Conservation (phyloP, 2,797 vertebrate species). For the Gastrophryne carolinensis region DNA sequence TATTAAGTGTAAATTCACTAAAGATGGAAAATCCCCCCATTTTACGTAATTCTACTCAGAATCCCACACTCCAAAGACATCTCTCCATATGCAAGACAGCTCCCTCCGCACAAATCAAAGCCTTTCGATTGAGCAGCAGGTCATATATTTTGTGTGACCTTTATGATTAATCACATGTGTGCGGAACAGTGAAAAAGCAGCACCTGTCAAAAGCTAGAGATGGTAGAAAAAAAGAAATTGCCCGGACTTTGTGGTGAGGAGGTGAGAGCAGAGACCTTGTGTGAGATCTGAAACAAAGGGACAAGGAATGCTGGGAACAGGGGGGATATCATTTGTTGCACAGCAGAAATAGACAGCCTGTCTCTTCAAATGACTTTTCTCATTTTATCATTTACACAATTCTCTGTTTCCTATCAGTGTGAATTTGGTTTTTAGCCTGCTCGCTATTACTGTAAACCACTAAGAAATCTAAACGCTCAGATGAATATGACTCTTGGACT, state of each 20-base stretch:
- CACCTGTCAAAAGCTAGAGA: not conserved
- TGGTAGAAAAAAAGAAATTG: not conserved
- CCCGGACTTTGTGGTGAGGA: not conserved
- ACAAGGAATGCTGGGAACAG: not conserved
- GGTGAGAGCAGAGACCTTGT: not conserved
- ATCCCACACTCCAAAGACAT: not conserved
- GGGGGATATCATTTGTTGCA: not conserved
- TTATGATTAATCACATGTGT: constrained; percentile 5
- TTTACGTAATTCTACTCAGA: not conserved
- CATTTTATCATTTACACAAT: not conserved
- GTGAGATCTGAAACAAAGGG: not conserved
- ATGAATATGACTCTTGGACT: too few relatives aligned
- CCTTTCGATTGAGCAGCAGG: not conserved
- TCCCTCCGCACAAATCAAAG: not conserved
- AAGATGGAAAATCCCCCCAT: constrained; percentile 3
- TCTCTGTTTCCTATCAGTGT: not conserved
- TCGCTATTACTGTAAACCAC: not conserved
- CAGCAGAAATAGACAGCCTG: not conserved
- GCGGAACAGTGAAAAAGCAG: not conserved
- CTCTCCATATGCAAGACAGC: not conserved
- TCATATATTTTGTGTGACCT: not conserved
- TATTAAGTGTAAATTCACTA: not conserved
- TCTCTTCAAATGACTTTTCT: not conserved
- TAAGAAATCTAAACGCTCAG: too few relatives aligned
- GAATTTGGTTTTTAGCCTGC: not conserved